Evolutionary conservation across 2,113 vertebrate species (phyloP).

Genomic region (Trachemys scripta): DNA sequence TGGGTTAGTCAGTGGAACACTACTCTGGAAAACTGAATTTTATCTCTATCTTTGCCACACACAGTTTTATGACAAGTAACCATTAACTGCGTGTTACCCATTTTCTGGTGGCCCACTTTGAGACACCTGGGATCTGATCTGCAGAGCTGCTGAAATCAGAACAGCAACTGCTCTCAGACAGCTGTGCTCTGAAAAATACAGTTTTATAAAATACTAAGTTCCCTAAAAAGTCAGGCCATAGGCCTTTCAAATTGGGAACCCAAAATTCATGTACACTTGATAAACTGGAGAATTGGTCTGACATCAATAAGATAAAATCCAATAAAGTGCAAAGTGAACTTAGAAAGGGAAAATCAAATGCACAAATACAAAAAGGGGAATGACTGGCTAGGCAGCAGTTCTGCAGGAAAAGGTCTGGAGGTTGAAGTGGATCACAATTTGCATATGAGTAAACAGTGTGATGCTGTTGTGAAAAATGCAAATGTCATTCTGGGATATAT

Average conservation of each 20-base stretch:
- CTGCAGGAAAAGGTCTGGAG: too few species aligned
- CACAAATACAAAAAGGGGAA: too few species aligned
- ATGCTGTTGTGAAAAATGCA: too few species aligned
- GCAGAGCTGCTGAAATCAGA: background rate
- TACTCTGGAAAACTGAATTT: background rate
- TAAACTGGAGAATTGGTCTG: background rate
- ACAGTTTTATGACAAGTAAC: background rate
- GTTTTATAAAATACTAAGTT: background rate
- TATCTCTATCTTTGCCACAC: background rate
- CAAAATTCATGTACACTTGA: background rate
- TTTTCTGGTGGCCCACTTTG: background rate
- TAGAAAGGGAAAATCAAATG: too few species aligned
- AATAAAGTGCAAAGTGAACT: too few species aligned
- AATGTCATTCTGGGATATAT: too few species aligned
- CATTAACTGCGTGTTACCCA: background rate
- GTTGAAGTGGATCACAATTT: too few species aligned
- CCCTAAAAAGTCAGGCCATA: too few species aligned
- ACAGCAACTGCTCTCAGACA: background rate
- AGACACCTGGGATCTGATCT: background rate
- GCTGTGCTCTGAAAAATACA: background rate
- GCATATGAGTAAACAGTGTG: too few species aligned
- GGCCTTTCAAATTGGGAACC: background rate
- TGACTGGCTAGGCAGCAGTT: too few species aligned
- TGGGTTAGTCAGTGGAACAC: background rate
- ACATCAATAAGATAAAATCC: too few species aligned